Evolutionary conservation across 2,888 invertebrate species (phyloP), one percentile per base, ranked within the genome.

Genomic region (Ophion slaviceki): DNA sequence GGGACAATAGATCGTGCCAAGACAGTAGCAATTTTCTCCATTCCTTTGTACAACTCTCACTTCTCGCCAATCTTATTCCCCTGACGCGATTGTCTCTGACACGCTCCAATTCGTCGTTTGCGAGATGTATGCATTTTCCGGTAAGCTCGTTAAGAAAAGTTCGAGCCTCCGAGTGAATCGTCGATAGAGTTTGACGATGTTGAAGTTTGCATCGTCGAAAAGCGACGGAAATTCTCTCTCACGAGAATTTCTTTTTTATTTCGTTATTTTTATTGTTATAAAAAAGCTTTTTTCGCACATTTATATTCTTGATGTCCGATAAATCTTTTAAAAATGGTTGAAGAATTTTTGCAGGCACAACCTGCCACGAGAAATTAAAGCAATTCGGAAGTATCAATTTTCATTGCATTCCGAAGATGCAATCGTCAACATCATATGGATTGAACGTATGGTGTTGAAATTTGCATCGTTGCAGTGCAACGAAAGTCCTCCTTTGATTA

Each of bases 51-150:
- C 62, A 47, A 68, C 75, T 71, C 66, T 75, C 82, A 59, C 78
- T 84, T 81, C 75, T 78, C 40, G 59, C 62, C 77, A 84, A 81
- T 84, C 72, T 62, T 45, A 79, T 75, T 75, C 47, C 20, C 24
- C 67, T 64, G 78, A 79, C 82, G 47, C 47, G 47, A 79, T 85
- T 85, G 85, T 85, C 68, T 82, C 75, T 66, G 85, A 78, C 75
- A 82, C 85, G 85, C 85, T 85, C 85, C 78, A 79, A 85, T 85
- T 85, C 85, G 59, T 59, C 64, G 36, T 45, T 61, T 20, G 45
- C n/a, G 64, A 20, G 75, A 82, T 82, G 64, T 70, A 40, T 14
- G 11, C 40, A 59, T 77, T 84, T 77, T 62, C 20, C 68, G 72
- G 67, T 64, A 74, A 40, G 71, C 66, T 74, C 67, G 66, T 80